phyloP scores from a whole-genome alignment of 2,888 invertebrate genomes.

The Nudaria mundana region DNA sequence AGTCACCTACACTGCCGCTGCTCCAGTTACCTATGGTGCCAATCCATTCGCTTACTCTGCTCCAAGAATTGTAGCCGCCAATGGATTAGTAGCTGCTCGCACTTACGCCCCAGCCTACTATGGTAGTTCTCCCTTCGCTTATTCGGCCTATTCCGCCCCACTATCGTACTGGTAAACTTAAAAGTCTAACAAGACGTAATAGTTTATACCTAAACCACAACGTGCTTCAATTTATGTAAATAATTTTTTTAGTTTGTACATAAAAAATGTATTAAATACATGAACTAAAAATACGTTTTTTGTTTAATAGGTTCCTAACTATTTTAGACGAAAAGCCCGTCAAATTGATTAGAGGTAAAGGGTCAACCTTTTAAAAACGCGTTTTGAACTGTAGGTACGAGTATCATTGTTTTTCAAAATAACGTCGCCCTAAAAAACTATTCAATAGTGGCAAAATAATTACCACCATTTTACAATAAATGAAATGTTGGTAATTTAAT shows the following conservation, averaged over 20 bases:
- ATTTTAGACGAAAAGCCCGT: too few relatives aligned
- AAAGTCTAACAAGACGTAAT: conserved; percentile 24
- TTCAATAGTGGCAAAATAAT: too few relatives aligned
- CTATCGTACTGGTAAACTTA: conserved; percentile 58
- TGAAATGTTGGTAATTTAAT: too few relatives aligned
- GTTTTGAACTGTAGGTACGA: too few relatives aligned
- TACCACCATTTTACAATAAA: too few relatives aligned
- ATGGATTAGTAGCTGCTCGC: conserved; percentile 28
- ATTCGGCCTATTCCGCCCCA: conserved; percentile 60
- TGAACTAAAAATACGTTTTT: background rate
- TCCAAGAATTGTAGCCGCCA: conserved; percentile 20
- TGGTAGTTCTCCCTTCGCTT: conserved; percentile 37
- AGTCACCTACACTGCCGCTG: conserved; percentile 32
- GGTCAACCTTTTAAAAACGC: too few relatives aligned
- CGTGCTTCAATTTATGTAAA: conserved; percentile 53
- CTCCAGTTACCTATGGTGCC: conserved; percentile 24
- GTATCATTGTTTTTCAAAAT: too few relatives aligned
- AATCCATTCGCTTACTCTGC: conserved; percentile 24
- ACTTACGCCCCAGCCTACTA: conserved; percentile 35
- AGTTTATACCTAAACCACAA: conserved; percentile 41
- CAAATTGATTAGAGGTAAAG: too few relatives aligned
- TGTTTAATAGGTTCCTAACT: too few relatives aligned
- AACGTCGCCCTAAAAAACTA: too few relatives aligned
- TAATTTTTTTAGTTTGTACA: conserved; percentile 49
- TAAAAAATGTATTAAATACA: conserved; percentile 14